Conservation (phyloP, 1,140 invertebrate genomes). For the Pomacea maculata region DNA sequence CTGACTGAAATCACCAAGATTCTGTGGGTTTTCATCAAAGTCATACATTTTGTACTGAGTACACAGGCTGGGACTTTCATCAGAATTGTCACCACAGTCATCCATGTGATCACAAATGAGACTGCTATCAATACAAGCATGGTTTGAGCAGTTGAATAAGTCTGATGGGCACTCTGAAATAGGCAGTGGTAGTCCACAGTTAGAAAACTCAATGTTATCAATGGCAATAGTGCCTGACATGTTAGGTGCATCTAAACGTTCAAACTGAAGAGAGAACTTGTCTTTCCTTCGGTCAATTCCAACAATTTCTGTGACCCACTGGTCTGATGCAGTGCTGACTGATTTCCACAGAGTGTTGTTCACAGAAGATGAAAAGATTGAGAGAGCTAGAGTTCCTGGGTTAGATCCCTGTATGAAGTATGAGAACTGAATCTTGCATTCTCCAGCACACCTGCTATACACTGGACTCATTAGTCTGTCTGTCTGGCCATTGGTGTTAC, state of each 20-base stretch:
- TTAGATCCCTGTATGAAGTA: conserved; percentile 77
- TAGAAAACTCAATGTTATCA: conserved; percentile 75
- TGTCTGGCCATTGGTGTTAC: conserved; percentile 33
- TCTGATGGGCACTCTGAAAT: conserved; percentile 42
- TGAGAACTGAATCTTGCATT: conserved; percentile 70
- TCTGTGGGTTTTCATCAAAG: conserved; percentile 50
- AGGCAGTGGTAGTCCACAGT: conserved; percentile 45
- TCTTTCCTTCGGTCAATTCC: conserved; percentile 27
- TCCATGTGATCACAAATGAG: conserved; percentile 60
- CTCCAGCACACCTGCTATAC: conserved; percentile 29
- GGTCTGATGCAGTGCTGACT: conserved; percentile 26
- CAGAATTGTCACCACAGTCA: conserved; percentile 64
- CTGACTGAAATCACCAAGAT: conserved; percentile 41
- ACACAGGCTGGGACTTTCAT: conserved; percentile 47
- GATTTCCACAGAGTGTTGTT: conserved; percentile 43
- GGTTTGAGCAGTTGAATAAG: conserved; percentile 42
- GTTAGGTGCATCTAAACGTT: neutral
- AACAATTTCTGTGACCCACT: conserved; percentile 20
- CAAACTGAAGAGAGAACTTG: conserved; percentile 25
- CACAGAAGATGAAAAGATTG: conserved; percentile 15
- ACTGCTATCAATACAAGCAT: conserved; percentile 45
- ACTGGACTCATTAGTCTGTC: conserved; percentile 2
- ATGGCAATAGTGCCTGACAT: conserved; percentile 76
- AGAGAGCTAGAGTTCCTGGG: conserved; percentile 37
- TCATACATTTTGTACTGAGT: conserved; percentile 44